Evolutionary conservation across 2,888 invertebrate species (phyloP).

Genomic region (Spisula subtruncata): DNA sequence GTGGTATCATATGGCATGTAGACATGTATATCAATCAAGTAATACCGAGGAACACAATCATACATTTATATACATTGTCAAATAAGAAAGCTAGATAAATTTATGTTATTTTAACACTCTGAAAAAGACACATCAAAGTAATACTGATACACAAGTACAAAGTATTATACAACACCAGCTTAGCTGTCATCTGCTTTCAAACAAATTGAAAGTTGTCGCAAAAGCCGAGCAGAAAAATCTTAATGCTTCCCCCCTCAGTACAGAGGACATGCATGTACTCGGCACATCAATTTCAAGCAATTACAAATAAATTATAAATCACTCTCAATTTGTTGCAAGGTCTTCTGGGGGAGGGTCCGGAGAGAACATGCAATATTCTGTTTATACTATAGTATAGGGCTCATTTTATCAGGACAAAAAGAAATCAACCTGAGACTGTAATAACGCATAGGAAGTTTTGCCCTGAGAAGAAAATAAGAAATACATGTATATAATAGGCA

Average conservation of each 20-base stretch:
- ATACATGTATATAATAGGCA: too few species aligned
- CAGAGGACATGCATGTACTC: not conserved
- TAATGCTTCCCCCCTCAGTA: not conserved
- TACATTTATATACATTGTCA: too few species aligned
- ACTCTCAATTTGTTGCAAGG: not conserved
- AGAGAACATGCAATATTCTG: conserved; percentile 1
- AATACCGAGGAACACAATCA: too few species aligned
- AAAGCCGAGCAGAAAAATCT: not conserved
- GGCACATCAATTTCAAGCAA: not conserved
- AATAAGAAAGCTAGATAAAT: too few species aligned
- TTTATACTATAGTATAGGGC: not conserved
- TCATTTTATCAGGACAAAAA: conserved; percentile 14
- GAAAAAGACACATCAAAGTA: too few species aligned
- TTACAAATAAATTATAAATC: not conserved
- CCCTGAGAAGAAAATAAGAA: not conserved
- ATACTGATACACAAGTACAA: too few species aligned
- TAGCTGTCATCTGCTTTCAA: not conserved
- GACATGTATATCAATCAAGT: too few species aligned
- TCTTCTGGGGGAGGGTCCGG: not conserved
- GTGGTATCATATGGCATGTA: too few species aligned
- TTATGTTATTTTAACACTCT: too few species aligned
- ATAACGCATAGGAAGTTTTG: not conserved
- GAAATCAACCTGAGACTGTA: conserved; percentile 28
- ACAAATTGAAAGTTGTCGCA: not conserved
- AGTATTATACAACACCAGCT: not conserved